These are phyloP conservation scores for Hirtodrosophila histrioides DNA, from an alignment of 2,888 invertebrate species.

Conservation along the genomic window DNA sequence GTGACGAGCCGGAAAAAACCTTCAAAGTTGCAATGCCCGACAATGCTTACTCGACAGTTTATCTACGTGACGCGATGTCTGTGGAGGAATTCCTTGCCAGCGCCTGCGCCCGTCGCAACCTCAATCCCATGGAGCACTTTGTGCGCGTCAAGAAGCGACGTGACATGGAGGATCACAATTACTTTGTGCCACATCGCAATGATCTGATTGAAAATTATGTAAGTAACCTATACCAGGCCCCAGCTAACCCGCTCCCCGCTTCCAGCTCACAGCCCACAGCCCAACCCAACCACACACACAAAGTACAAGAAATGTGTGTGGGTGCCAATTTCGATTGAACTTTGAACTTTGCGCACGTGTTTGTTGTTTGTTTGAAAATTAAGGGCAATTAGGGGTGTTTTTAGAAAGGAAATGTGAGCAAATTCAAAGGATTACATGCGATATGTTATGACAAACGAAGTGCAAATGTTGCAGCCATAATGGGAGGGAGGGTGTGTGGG, in stretches of 20 bases:
- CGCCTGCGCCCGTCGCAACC: constrained; percentile 95
- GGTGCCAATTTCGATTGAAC: constrained; percentile 29
- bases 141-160: constrained; percentile 96
- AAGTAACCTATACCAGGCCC: constrained; percentile 85
- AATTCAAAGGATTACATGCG: constrained; percentile 43
- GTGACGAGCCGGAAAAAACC: constrained; percentile 94
- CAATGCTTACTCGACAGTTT: constrained; percentile 92
- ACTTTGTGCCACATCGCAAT: constrained; percentile 97
- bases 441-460: constrained; percentile 21
- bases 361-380: constrained; percentile 51
- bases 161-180: constrained; percentile 98
- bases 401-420: constrained; percentile 24
- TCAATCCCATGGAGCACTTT: constrained; percentile 98
- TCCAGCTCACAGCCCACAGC: background rate
- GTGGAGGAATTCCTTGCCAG: constrained; percentile 97
- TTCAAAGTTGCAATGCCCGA: constrained; percentile 96
- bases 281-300: background rate
- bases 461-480: constrained; percentile 15
- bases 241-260: background rate
- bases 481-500: background rate
- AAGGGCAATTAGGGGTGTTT: constrained; percentile 40
- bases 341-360: constrained; percentile 38
- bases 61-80: constrained; percentile 95
- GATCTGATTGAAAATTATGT: constrained; percentile 98
- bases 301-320: constrained; percentile 4